Base-by-base conservation (phyloP, 1,140 invertebrate genomes). In the Drosophila mojavensis region DNA sequence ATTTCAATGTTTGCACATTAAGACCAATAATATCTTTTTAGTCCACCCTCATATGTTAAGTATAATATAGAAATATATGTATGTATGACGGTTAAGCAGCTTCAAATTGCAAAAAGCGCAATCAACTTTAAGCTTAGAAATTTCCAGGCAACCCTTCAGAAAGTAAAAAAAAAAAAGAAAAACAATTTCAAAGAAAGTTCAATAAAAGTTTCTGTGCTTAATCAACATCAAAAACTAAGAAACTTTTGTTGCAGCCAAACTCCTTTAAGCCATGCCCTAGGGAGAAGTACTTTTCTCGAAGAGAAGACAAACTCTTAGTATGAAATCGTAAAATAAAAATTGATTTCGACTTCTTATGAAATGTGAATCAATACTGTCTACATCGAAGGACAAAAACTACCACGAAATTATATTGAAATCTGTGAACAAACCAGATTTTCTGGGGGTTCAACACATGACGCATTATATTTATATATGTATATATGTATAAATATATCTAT, bases 401-500 rank as follows among this genome's bases (percentile, higher is more conserved):
- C 26, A 41, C 36, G 51, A 55, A 67, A 47, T 66, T 53, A 63
- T 63, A 56, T 58, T 39, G 48, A 74, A 81, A 67, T 65, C 55
- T 47, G 39, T 78, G 66, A 50, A 48, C n/a, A 59, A 65, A n/a
- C 26, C 30, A 51, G 51, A 50, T 59, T 30, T 39, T 13, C 5
- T 47, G 43, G 50, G 63, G 63, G 43, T 51, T 33, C 36, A 45
- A 20, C 36, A 48, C 15, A 78, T 86, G 81, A 84, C 74, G 84
- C 78, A 86, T 75, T 59, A 71, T 45, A 71, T 65, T 53, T 28
- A 43, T 56, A 51, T 53, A 65, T 10, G 9, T 59, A 20, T 39
- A 56, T 56, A 30, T 45, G 13, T 7, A 5, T 26, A 17, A 17
- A 17, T 17, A 17, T 17, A 17, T 17, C 17, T 26, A n/a, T 28